phyloP scores from a whole-genome alignment of 2,797 vertebrate species.

The Ctenosaura bakeri region DNA sequence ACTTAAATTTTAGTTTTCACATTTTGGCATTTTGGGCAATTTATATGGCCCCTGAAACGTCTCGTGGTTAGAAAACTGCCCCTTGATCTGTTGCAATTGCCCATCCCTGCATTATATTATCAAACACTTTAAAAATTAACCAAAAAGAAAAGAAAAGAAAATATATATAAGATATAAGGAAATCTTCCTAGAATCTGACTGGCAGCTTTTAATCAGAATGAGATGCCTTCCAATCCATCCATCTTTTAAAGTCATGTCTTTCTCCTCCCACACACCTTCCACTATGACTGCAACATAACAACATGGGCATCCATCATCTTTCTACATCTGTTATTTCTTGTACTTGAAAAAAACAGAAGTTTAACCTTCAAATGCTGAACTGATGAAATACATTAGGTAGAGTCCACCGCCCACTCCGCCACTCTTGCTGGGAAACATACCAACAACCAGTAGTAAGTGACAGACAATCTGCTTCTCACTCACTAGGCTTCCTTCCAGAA shows the following conservation, averaged over 20 bases:
- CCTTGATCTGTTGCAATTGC: too few species aligned
- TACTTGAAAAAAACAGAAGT: conserved; percentile 35
- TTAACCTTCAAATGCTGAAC: conserved; percentile 11
- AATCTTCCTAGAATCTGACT: conserved; percentile 21
- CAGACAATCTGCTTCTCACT: conserved; percentile 8
- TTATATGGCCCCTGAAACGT: too few species aligned
- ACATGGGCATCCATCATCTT: conserved; percentile 32
- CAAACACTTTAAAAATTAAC: background rate
- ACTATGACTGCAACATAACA: background rate
- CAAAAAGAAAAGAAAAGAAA: background rate
- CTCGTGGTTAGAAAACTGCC: too few species aligned
- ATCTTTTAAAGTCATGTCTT: conserved; percentile 34
- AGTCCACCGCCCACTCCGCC: conserved; percentile 12
- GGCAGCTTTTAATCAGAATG: conserved; percentile 35
- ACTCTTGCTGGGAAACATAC: background rate
- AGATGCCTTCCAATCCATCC: background rate
- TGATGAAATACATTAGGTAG: conserved; percentile 29
- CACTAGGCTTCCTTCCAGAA: conserved; percentile 8
- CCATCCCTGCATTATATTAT: background rate
- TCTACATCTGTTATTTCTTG: conserved; percentile 20
- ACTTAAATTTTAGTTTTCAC: too few species aligned
- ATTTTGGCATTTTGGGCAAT: too few species aligned
- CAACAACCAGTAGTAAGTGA: background rate
- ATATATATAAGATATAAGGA: conserved; percentile 7
- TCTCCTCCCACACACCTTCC: background rate